Evolutionary conservation across 1,140 invertebrate species (phyloP).

Genomic region (Lepidurus couesii): DNA sequence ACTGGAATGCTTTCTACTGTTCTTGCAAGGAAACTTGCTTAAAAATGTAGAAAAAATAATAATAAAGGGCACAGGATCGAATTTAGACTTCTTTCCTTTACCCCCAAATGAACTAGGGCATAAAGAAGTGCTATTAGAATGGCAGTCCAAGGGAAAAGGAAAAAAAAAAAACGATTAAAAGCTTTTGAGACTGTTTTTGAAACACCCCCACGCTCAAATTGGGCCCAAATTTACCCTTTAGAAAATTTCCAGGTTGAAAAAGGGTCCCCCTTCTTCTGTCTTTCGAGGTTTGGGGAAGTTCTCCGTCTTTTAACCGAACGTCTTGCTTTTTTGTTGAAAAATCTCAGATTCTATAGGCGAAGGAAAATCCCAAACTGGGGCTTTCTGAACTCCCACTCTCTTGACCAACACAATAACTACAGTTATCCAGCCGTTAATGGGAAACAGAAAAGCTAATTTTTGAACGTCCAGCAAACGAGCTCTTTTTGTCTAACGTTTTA

Average conservation of each 20-base stretch:
- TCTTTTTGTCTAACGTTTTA: too few species aligned
- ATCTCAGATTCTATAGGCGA: not conserved
- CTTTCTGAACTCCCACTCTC: not conserved
- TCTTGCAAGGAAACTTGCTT: not conserved
- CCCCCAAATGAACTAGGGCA: not conserved
- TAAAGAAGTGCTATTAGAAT: not conserved
- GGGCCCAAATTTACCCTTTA: not conserved
- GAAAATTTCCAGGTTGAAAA: not conserved
- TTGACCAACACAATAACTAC: not conserved
- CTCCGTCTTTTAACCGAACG: not conserved
- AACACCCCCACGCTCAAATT: constrained; percentile 1
- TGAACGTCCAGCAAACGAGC: too few species aligned
- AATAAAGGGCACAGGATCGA: not conserved
- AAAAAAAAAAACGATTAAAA: not conserved
- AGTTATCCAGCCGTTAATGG: not conserved
- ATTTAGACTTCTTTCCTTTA: not conserved
- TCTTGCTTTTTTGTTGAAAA: not conserved
- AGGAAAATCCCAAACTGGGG: not conserved
- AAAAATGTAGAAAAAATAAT: not conserved
- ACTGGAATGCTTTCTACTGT: not conserved
- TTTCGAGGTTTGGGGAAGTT: not conserved
- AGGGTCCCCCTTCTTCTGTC: not conserved
- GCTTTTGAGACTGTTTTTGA: not conserved
- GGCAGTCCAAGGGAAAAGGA: not conserved
- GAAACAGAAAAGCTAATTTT: too few species aligned